Evolutionary conservation across 2,113 vertebrate genomes (phyloP), one percentile per base, ranked within the genome.

Genomic region (Tinamus guttatus): DNA sequence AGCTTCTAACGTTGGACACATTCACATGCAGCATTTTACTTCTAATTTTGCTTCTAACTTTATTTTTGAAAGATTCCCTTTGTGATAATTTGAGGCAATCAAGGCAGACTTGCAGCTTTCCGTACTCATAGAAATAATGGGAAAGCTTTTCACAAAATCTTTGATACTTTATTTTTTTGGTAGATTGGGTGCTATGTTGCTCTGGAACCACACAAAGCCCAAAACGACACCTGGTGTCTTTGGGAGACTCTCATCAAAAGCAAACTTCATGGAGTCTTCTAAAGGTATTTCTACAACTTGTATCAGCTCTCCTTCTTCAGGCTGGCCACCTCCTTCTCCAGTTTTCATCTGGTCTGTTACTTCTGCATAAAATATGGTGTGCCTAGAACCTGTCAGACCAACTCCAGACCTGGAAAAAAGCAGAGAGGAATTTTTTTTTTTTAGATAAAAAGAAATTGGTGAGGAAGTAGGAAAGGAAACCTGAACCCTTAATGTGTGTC

Each of bases 131-230:
- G n/a, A 51, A 81, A 10, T 17, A 70, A 11, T 27, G 73, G 62
- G 52, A 93, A 86, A 75, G 17, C 34, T 38, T 51, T 67, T 25
- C 43, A 85, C 85, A 52, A 63, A 68, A 82, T 49, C 28, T 32
- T 28, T 0, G 0, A 30, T 52, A 54, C n/a, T 81, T 94, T 81
- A 90, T 32, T 96, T 90, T 80, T 94, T 93, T 34, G 28, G 40
- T 24, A 95, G 60, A 85, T 98, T 98, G 70, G 98, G 98, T 25
- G 98, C 98, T 97, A 99, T 97, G 95, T 98, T 99, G 97, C 93
- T 98, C 81, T 99, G 98, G 97, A 99, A 99, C 99, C 99, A 99
- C 93, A 96, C 98, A 96, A 99, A 99, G 96, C 98, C 98, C 96
- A 99, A 99, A 95, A 99, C 98, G 86, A 99, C 97, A 2, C 98